Percentiles rank a stretch among this genome's conserved stretches.
Evolutionary conservation across 2,113 vertebrate species (phyloP).

Genomic region (Anhinga anhinga): DNA sequence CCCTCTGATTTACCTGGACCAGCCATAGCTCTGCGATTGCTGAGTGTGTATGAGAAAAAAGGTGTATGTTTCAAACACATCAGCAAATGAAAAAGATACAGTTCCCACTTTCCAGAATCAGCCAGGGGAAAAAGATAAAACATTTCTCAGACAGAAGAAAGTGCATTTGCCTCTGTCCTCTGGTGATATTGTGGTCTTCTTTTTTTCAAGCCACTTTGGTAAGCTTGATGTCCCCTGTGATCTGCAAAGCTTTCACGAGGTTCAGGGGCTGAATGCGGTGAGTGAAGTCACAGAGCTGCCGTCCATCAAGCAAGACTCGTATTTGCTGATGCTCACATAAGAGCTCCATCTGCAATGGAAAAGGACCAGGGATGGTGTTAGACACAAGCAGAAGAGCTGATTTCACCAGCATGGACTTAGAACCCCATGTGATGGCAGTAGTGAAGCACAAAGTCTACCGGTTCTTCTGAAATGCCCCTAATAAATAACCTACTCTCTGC

Average conservation of each 20-base stretch:
- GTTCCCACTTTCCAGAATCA: not conserved
- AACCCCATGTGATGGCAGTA: not conserved
- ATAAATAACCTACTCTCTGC: not conserved
- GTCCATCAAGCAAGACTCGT: constrained; percentile 86
- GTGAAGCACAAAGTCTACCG: not conserved
- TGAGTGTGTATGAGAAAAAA: not conserved
- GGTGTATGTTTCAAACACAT: not conserved
- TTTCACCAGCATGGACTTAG: not conserved
- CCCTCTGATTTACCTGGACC: not conserved
- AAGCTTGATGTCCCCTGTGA: constrained; percentile 85
- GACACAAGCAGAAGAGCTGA: not conserved
- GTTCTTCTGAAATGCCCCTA: not conserved
- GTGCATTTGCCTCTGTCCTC: not conserved
- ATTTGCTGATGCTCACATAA: constrained; percentile 93
- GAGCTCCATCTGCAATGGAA: constrained; percentile 84
- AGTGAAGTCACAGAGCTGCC: constrained; percentile 85
- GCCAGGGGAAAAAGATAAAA: not conserved
- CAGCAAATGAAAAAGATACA: not conserved
- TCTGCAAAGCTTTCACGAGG: constrained; percentile 80
- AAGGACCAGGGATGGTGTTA: not conserved
- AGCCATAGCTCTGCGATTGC: not conserved
- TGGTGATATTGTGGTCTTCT: not conserved
- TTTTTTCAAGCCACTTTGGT: constrained; percentile 86
- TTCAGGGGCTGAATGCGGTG: constrained; percentile 80
- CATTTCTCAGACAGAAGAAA: not conserved